Conservation (phyloP, 2,113 vertebrate species). For the Ovis aries region DNA sequence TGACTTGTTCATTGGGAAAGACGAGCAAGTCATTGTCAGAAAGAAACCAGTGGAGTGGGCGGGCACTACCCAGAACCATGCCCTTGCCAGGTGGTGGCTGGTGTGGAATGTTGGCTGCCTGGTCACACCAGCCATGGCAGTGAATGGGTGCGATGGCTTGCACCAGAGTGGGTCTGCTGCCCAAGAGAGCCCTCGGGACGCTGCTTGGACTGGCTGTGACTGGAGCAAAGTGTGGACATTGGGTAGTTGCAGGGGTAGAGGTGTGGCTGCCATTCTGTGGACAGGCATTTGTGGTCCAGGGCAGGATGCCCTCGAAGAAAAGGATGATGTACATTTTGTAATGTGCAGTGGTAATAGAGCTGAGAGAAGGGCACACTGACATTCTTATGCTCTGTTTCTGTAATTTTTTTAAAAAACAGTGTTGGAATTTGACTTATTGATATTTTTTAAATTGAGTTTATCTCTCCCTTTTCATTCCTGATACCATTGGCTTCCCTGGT, state of each 20-base stretch:
- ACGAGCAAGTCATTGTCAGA: neutral
- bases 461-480: neutral
- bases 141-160: neutral
- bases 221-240: neutral
- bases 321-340: neutral
- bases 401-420: neutral
- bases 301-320: too few species aligned
- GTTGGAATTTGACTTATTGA: neutral
- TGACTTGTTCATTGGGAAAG: neutral
- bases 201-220: neutral
- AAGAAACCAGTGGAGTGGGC: neutral
- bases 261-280: fast-evolving
- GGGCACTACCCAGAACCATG: too few species aligned
- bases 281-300: fast-evolving
- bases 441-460: neutral
- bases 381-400: neutral
- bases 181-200: neutral
- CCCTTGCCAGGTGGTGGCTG: neutral
- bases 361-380: neutral
- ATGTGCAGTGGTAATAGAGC: neutral
- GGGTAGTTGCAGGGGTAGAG: neutral
- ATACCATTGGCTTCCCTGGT: neutral
- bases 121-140: neutral
- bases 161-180: neutral
- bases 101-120: neutral